Evolutionary conservation across 2,797 vertebrate genomes (phyloP).

Genomic region (Cirrhinus molitorella): DNA sequence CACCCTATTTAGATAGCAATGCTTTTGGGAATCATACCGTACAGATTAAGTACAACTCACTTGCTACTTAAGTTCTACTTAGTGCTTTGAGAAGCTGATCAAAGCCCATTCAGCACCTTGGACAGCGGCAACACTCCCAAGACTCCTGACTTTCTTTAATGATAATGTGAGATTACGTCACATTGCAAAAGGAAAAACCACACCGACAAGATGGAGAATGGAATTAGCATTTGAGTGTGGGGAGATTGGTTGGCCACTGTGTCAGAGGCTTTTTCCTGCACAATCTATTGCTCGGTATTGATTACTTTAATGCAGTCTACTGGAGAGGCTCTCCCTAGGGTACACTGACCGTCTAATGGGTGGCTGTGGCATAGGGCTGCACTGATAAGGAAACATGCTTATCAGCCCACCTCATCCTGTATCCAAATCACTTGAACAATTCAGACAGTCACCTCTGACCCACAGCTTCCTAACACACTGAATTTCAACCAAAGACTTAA

Average conservation of each 20-base stretch:
- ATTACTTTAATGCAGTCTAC: constrained; percentile 67
- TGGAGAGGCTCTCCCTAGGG: constrained; percentile 57
- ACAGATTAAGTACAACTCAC: not conserved
- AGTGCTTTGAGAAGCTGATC: not conserved
- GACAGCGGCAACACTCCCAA: constrained; percentile 41
- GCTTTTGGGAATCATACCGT: constrained; percentile 2
- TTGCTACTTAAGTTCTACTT: constrained; percentile 12
- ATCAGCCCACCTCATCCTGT: constrained; percentile 30
- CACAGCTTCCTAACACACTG: not conserved
- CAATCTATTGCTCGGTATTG: constrained; percentile 56
- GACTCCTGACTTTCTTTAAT: not conserved
- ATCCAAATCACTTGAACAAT: constrained; percentile 20
- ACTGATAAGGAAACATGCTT: constrained; percentile 52
- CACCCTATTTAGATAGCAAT: not conserved
- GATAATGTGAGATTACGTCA: constrained; percentile 14
- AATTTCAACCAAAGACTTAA: not conserved
- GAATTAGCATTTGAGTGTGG: constrained; percentile 49
- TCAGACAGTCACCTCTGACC: constrained; percentile 5
- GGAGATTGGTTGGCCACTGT: constrained; percentile 51
- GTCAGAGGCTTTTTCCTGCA: constrained; percentile 59
- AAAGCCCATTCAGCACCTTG: constrained; percentile 57
- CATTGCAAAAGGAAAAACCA: constrained; percentile 1
- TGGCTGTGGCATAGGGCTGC: constrained; percentile 61
- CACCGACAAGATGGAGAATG: constrained; percentile 24
- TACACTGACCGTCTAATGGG: constrained; percentile 58